Evolutionary conservation across 2,797 vertebrate species (phyloP), one percentile per base, ranked within the genome.

Genomic region (Lithobates pipiens): DNA sequence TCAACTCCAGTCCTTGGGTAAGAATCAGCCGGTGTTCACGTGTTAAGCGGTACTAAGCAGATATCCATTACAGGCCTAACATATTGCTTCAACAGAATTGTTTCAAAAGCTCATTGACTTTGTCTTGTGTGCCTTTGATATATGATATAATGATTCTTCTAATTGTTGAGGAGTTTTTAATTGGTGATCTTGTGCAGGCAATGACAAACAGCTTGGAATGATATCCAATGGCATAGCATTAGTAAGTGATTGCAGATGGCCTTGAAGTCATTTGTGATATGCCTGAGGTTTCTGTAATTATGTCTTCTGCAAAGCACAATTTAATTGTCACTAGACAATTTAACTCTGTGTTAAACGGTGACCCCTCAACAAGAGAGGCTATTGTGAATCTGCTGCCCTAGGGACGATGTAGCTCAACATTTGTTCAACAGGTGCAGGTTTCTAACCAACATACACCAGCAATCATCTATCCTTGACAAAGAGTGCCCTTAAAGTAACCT

Each of bases 141-240:
- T 74, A 82, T 29, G 70, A 74, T 82, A 74, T 82, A 82, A 82
- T n/a, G 15, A 74, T 74, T 72, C 34, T 25, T 74, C 70, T 82
- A 82, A 82, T 82, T 82, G 80, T 69, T 32, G 54, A 82, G 80
- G 70, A 73, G 80, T 82, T 74, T 82, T 74, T 82, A 82, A 82
- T 82, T 82, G 80, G 80, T 29, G 80, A 82, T 74, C 80, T 65
- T 74, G 70, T 74, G 71, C 16, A 42, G 25, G 50, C 54, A 82
- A 82, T 82, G 70, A 82, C 70, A 82, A 82, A 82, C 80, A 82
- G 80, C 80, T 82, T 74, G 80, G 54, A 74, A 74, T 82, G 39
- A 71, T 57, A 71, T 70, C 78, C 78, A 70, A 82, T 73, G 10
- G 70, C 54, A 42, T 74, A 1, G 36, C 54, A 39, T 42, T 57